These are phyloP conservation scores for Cebus imitator DNA, from an alignment of 2,113 vertebrate species.

Conservation along the genomic window DNA sequence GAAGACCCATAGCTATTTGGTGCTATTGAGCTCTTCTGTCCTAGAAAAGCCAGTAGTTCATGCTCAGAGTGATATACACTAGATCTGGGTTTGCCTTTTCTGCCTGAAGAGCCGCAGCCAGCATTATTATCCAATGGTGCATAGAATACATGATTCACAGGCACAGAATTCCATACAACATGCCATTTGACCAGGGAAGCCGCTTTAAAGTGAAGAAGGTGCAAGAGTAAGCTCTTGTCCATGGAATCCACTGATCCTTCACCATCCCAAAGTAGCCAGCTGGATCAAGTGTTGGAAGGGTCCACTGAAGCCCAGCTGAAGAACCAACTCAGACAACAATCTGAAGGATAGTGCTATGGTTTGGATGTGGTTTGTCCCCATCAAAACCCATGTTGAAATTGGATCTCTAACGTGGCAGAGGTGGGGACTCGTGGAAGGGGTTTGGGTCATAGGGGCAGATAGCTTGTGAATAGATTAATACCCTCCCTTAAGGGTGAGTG, in stretches of 20 bases:
- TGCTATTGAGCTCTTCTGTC: not conserved
- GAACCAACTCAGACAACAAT: not conserved
- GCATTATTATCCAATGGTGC: not conserved
- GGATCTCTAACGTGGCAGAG: not conserved
- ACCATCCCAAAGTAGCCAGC: not conserved
- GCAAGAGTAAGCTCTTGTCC: not conserved
- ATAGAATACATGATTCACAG: not conserved
- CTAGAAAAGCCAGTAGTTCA: not conserved
- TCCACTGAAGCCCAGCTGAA: not conserved
- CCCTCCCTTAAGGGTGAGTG: not conserved
- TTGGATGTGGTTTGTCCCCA: not conserved
- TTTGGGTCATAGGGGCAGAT: not conserved
- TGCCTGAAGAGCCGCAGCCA: not conserved
- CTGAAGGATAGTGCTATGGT: not conserved
- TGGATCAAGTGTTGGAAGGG: not conserved
- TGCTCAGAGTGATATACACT: not conserved
- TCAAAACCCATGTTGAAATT: not conserved
- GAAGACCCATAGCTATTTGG: not conserved
- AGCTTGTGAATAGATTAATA: not conserved
- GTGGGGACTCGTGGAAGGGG: not conserved
- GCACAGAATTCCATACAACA: not conserved
- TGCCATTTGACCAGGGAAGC: not conserved
- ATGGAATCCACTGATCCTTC: not conserved
- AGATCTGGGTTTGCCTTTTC: not conserved
- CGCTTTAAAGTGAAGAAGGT: not conserved